Evolutionary conservation across 2,888 invertebrate species (phyloP).

Genomic region (Sesia apiformis): DNA sequence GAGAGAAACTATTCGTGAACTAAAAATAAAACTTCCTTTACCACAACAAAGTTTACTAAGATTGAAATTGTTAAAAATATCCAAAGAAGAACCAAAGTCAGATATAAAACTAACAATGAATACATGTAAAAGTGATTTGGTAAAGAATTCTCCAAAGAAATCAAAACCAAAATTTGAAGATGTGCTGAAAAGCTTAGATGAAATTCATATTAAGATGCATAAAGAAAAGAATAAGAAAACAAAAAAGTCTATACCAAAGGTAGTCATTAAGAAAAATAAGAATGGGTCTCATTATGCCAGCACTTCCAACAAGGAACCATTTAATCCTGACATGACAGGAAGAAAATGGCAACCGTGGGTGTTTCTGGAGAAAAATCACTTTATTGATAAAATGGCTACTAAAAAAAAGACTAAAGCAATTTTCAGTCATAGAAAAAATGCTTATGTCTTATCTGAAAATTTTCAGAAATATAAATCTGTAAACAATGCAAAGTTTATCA

Average conservation of each 20-base stretch:
- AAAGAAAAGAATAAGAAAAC: slow-evolving; percentile 51
- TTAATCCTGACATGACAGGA: slow-evolving; percentile 63
- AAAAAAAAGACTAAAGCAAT: slow-evolving; percentile 53
- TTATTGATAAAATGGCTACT: slow-evolving; percentile 62
- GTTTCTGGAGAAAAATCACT: slow-evolving; percentile 55
- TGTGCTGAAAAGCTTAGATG: slow-evolving; percentile 67
- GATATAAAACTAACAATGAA: slow-evolving; percentile 19
- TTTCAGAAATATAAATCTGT: slow-evolving; percentile 60
- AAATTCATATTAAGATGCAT: slow-evolving; percentile 56
- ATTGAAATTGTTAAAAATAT: slow-evolving; percentile 53
- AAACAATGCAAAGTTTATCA: slow-evolving; percentile 51
- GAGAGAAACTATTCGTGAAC: slow-evolving; percentile 46
- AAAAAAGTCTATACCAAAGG: slow-evolving; percentile 58
- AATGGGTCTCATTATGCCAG: slow-evolving; percentile 68
- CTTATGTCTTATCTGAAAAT: slow-evolving; percentile 52
- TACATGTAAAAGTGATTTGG: slow-evolving; percentile 8
- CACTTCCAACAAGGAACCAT: slow-evolving; percentile 34
- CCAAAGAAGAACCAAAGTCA: slow-evolving; percentile 46
- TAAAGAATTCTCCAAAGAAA: slow-evolving; percentile 40
- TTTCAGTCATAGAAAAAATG: slow-evolving; percentile 51
- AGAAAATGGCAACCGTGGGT: slow-evolving; percentile 72
- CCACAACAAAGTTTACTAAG: slow-evolving; percentile 57
- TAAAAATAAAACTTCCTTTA: slow-evolving; percentile 60
- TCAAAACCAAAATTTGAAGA: slow-evolving; percentile 69
- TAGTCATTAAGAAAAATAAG: slow-evolving; percentile 63